phyloP scores from a whole-genome alignment of 2,797 vertebrate genomes.

The Ceryle rudis region DNA sequence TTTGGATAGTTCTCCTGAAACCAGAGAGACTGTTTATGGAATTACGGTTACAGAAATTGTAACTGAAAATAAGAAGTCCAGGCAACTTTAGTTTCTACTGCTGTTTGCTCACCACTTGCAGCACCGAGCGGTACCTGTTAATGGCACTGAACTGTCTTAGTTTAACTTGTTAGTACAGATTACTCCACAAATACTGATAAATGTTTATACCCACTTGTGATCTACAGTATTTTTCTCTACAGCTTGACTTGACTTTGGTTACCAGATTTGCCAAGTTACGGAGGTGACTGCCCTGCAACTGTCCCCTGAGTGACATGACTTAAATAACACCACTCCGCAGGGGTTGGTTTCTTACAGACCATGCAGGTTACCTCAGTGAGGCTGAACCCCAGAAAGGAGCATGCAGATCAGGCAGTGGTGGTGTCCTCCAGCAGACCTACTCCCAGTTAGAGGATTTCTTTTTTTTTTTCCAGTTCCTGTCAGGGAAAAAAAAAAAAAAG shows the following conservation, averaged over 20 bases:
- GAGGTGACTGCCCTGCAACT: not conserved
- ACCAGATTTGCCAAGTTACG: not conserved
- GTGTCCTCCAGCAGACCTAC: not conserved
- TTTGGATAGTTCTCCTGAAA: not conserved
- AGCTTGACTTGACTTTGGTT: not conserved
- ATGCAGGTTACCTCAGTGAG: not conserved
- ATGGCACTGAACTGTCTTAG: not conserved
- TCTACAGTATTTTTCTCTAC: not conserved
- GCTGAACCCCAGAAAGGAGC: not conserved
- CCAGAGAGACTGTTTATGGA: not conserved
- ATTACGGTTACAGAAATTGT: not conserved
- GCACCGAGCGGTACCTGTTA: not conserved
- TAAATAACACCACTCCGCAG: not conserved
- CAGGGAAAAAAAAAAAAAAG: not conserved
- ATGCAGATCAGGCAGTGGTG: not conserved
- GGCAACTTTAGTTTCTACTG: conserved; percentile 7
- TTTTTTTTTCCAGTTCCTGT: not conserved
- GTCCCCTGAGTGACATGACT: not conserved
- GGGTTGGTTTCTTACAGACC: not conserved
- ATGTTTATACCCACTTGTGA: not conserved
- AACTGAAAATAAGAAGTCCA: conserved; percentile 11
- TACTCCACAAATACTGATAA: not conserved
- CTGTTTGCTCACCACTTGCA: not conserved
- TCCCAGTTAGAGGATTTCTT: not conserved
- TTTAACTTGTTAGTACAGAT: not conserved